A percentile compares a stretch with the other conserved stretches of the same genome.
Evolutionary conservation across 2,888 invertebrate genomes (phyloP).

Genomic region (Argyresthia albistria): DNA sequence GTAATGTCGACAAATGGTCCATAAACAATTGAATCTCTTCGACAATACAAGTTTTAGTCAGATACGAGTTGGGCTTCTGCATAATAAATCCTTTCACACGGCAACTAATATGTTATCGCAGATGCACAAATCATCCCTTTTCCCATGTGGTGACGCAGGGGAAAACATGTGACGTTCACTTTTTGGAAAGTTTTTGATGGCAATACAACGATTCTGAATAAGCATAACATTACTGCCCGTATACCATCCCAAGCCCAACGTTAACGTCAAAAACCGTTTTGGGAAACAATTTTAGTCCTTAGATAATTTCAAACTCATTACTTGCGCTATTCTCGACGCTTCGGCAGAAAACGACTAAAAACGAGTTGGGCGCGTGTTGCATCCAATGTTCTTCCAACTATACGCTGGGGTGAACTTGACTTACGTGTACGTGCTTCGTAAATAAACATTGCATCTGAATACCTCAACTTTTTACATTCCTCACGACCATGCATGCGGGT

Average conservation of each 20-base stretch:
- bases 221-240: too few relatives aligned
- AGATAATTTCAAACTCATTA: background rate
- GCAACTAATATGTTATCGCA: slow-evolving; percentile 27
- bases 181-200: background rate
- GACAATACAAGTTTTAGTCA: too few relatives aligned
- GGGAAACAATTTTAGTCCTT: background rate
- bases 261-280: too few relatives aligned
- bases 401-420: slow-evolving; percentile 9
- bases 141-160: too few relatives aligned
- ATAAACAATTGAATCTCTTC: too few relatives aligned
- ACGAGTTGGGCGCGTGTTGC: slow-evolving; percentile 25
- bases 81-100: slow-evolving; percentile 33
- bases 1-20: too few relatives aligned
- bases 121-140: slow-evolving; percentile 14
- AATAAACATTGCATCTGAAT: slow-evolving; percentile 24
- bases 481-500: slow-evolving; percentile 14
- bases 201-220: background rate
- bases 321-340: background rate
- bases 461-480: slow-evolving; percentile 16
- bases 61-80: slow-evolving; percentile 24
- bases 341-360: slow-evolving; percentile 10
- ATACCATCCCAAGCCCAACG: too few relatives aligned
- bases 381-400: slow-evolving; percentile 26
- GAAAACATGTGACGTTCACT: background rate
- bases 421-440: slow-evolving; percentile 32